phyloP scores from a whole-genome alignment of 2,113 vertebrate genomes.

The Nansenia antarctica region DNA sequence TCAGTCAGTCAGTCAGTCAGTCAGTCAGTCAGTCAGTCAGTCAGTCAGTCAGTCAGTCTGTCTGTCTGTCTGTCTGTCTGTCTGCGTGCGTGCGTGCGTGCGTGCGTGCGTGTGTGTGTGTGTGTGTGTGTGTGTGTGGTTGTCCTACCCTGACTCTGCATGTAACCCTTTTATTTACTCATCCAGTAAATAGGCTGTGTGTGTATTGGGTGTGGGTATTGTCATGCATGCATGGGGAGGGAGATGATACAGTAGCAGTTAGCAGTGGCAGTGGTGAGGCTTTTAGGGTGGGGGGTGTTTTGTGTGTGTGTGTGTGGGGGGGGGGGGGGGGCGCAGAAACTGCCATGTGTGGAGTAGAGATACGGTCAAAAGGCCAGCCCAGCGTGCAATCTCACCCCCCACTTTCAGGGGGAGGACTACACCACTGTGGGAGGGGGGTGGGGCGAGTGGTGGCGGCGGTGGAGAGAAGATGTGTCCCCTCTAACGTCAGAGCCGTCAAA shows the following conservation, averaged over 20 bases:
- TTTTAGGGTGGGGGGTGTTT: background rate
- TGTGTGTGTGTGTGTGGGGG: background rate
- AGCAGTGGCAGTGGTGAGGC: background rate
- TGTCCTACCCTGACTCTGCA: background rate
- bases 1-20: no score
- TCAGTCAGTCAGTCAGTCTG: background rate
- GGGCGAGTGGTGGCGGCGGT: no score
- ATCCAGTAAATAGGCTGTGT: background rate
- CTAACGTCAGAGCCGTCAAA: conserved; percentile 49
- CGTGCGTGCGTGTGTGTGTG: background rate
- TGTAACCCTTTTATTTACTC: background rate
- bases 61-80: background rate
- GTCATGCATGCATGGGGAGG: background rate
- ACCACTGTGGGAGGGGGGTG: conserved; percentile 10
- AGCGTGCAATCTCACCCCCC: conserved; percentile 34
- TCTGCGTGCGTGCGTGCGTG: background rate
- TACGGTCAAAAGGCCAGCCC: conserved; percentile 50
- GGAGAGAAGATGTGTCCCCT: conserved; percentile 32
- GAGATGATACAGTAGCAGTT: conserved; percentile 4
- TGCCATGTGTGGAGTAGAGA: conserved; percentile 38
- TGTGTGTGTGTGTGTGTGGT: no score
- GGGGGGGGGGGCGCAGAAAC: background rate
- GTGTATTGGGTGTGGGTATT: no score
- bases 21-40: no score
- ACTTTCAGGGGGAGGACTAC: no score